Conservation (phyloP, 1,140 invertebrate genomes). For the Apis mellifera region DNA sequence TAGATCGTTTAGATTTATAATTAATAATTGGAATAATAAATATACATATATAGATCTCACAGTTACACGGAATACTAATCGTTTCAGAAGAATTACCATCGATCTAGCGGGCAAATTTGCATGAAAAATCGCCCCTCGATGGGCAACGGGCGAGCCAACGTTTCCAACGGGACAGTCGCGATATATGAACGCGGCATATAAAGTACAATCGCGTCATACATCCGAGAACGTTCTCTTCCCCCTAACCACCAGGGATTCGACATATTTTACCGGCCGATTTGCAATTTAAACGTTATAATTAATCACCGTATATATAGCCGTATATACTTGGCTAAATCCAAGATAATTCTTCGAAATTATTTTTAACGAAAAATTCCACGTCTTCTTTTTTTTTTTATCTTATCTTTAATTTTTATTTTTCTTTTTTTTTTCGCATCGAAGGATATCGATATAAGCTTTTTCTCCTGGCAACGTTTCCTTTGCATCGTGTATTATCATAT, state of each 20-base stretch:
- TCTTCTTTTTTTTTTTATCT: not conserved
- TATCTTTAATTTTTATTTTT: too few species aligned
- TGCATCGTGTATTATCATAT: not conserved
- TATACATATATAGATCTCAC: too few species aligned
- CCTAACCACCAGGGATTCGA: constrained; percentile 65
- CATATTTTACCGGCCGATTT: constrained; percentile 72
- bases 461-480: not conserved
- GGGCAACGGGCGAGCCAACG: constrained; percentile 10
- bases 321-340: too few species aligned
- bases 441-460: too few species aligned
- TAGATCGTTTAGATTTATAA: too few species aligned
- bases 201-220: constrained; percentile 55
- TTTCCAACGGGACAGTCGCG: not conserved
- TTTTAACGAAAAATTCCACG: not conserved
- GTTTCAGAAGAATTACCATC: constrained; percentile 73
- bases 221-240: constrained; percentile 4
- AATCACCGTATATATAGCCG: constrained; percentile 43
- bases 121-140: constrained; percentile 66
- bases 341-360: not conserved
- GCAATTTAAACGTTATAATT: constrained; percentile 72
- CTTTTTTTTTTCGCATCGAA: too few species aligned
- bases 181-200: constrained; percentile 47
- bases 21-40: too few species aligned
- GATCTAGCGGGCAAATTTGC: constrained; percentile 73
- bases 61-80: constrained; percentile 55